Evolutionary conservation across 1,140 invertebrate species (phyloP).

Genomic region (Oncopeltus fasciatus): DNA sequence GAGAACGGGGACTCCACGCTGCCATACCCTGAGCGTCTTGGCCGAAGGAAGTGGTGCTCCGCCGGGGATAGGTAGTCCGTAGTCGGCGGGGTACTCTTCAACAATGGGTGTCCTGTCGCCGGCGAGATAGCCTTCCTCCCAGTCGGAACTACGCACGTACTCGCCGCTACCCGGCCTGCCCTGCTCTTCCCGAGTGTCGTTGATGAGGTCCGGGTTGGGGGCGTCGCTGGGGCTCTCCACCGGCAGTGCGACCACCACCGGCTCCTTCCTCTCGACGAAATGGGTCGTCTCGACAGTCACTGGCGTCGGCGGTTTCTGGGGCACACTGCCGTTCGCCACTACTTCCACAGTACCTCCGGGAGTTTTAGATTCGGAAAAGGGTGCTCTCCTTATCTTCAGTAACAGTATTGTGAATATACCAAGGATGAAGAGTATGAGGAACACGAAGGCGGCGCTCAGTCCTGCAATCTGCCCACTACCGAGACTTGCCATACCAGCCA

Average conservation of each 20-base stretch:
- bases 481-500: slow-evolving; percentile 60
- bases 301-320: slow-evolving; percentile 14
- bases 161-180: slow-evolving; percentile 43
- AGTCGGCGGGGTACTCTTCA: slow-evolving; percentile 58
- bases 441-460: slow-evolving; percentile 62
- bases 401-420: slow-evolving; percentile 57
- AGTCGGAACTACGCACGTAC: slow-evolving; percentile 46
- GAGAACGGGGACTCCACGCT: slow-evolving; percentile 64
- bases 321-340: slow-evolving; percentile 26
- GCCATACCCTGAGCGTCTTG: slow-evolving; percentile 69
- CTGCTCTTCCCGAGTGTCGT: slow-evolving; percentile 40
- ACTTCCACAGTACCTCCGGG: slow-evolving; percentile 45
- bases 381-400: slow-evolving; percentile 48
- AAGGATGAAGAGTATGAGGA: slow-evolving; percentile 60
- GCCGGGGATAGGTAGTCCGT: slow-evolving; percentile 50
- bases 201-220: slow-evolving; percentile 69
- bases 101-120: slow-evolving; percentile 60
- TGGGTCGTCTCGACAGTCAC: slow-evolving; percentile 17
- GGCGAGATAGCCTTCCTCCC: slow-evolving; percentile 41
- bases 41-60: slow-evolving; percentile 36
- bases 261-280: slow-evolving; percentile 20
- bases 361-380: slow-evolving; percentile 57
- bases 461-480: slow-evolving; percentile 73
- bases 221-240: slow-evolving; percentile 30
- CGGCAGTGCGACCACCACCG: not conserved